Evolutionary conservation across 2,888 invertebrate genomes (phyloP).

Genomic region (Arrhopalites spinosus): DNA sequence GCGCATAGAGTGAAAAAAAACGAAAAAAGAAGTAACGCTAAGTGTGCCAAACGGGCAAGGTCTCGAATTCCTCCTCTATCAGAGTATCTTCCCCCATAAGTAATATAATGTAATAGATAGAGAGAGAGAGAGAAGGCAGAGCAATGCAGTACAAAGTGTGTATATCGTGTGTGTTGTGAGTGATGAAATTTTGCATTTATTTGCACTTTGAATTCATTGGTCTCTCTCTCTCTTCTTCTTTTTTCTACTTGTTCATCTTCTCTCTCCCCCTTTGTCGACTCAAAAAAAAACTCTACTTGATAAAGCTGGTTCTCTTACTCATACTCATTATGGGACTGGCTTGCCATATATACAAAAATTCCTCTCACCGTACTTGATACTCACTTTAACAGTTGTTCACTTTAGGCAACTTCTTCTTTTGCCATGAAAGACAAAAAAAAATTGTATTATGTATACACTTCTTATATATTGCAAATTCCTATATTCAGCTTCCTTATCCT

Average conservation of each 20-base stretch:
- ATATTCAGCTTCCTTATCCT: too few relatives aligned
- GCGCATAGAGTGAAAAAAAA: too few relatives aligned
- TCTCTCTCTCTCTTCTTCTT: neutral
- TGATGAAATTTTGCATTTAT: neutral
- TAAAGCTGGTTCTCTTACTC: slow-evolving; percentile 1
- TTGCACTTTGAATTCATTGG: neutral
- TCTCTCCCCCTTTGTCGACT: slow-evolving; percentile 1
- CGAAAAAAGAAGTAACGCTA: neutral
- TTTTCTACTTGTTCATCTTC: neutral
- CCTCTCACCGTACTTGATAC: neutral
- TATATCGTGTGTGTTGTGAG: neutral
- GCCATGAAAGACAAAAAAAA: too few relatives aligned
- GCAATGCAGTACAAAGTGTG: too few relatives aligned
- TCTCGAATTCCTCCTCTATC: slow-evolving; percentile 26
- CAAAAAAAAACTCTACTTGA: slow-evolving; percentile 1
- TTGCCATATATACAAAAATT: neutral
- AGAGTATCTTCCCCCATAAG: neutral
- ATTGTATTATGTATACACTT: too few relatives aligned
- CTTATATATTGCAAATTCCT: too few relatives aligned
- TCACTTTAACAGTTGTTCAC: too few relatives aligned
- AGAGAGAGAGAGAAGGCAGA: neutral
- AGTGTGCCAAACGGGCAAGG: slow-evolving; percentile 41
- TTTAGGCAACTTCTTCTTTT: too few relatives aligned
- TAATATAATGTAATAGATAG: neutral
- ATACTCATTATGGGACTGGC: neutral